These are phyloP conservation scores for Neopipo cinnamomea DNA, from an alignment of 2,113 vertebrate species.

Conservation along the genomic window DNA sequence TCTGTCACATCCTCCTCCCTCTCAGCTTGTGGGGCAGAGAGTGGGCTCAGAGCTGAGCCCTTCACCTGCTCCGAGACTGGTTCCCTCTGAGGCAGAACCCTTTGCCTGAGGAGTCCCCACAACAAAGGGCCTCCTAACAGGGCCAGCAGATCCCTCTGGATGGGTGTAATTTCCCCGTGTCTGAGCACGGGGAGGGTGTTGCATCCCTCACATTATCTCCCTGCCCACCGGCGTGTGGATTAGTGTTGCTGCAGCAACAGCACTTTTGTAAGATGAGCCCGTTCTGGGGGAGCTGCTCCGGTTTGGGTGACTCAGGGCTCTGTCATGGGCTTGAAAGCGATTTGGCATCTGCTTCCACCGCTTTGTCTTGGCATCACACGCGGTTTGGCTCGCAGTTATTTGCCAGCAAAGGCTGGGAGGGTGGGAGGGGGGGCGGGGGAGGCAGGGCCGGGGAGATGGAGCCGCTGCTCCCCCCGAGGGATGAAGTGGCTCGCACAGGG, in stretches of 20 bases:
- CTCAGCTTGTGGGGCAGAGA: background rate
- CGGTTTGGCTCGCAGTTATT: background rate
- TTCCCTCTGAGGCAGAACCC: background rate
- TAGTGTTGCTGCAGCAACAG: conserved; percentile 46
- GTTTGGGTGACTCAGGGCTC: conserved; percentile 49
- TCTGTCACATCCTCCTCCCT: background rate
- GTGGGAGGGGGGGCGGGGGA: background rate
- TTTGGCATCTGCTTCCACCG: conserved; percentile 11
- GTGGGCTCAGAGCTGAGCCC: background rate
- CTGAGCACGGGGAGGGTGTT: background rate
- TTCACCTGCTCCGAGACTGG: fast-evolving
- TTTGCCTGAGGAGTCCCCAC: background rate
- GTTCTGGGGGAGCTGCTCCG: background rate
- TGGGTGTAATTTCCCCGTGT: background rate
- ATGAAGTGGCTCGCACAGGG: background rate
- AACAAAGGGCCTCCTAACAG: background rate
- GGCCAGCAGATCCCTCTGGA: background rate
- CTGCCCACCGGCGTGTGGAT: background rate
- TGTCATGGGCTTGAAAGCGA: background rate
- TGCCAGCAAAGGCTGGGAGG: background rate
- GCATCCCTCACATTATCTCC: background rate
- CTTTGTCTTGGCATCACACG: background rate
- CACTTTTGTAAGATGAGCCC: background rate
- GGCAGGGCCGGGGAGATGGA: background rate
- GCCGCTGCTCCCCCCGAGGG: background rate